phyloP scores from a whole-genome alignment of 2,797 vertebrate species.

The Eospalax fontanierii region DNA sequence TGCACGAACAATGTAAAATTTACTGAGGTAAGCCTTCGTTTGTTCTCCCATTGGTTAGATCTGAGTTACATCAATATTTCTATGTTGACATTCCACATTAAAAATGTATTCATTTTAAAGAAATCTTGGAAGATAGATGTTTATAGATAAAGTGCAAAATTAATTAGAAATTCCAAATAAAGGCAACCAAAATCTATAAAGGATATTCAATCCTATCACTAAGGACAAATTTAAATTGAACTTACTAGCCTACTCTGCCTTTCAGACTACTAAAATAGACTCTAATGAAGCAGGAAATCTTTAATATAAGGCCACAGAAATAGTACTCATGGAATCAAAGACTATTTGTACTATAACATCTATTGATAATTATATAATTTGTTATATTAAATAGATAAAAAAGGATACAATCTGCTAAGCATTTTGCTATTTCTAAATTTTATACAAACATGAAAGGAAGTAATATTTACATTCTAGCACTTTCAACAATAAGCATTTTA shows the following conservation, averaged over 20 bases:
- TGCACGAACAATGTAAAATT: conserved; percentile 2
- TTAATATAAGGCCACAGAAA: conserved; percentile 12
- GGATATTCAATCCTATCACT: background rate
- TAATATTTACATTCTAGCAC: background rate
- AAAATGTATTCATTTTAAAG: background rate
- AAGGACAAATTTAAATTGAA: conserved; percentile 55
- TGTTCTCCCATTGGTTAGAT: conserved; percentile 9
- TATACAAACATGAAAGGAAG: background rate
- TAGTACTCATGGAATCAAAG: conserved; percentile 42
- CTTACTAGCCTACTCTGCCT: background rate
- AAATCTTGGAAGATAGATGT: conserved; percentile 10
- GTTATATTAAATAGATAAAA: background rate
- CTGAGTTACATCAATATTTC: conserved; percentile 16
- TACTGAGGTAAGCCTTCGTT: background rate
- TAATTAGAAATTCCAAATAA: conserved; percentile 36
- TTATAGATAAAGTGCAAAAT: conserved; percentile 31
- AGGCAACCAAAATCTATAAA: conserved; percentile 41
- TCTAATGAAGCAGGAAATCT: background rate
- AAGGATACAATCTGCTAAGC: background rate
- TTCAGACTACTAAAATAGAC: conserved; percentile 37
- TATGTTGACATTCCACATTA: conserved; percentile 26
- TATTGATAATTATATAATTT: background rate
- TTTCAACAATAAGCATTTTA: conserved; percentile 48
- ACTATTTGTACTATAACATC: background rate
- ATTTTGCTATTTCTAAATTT: conserved; percentile 61